Percentiles rank a stretch among this genome's conserved stretches.
These are phyloP conservation scores for Otus scops DNA, from an alignment of 2,797 vertebrate species.

Conservation along the genomic window DNA sequence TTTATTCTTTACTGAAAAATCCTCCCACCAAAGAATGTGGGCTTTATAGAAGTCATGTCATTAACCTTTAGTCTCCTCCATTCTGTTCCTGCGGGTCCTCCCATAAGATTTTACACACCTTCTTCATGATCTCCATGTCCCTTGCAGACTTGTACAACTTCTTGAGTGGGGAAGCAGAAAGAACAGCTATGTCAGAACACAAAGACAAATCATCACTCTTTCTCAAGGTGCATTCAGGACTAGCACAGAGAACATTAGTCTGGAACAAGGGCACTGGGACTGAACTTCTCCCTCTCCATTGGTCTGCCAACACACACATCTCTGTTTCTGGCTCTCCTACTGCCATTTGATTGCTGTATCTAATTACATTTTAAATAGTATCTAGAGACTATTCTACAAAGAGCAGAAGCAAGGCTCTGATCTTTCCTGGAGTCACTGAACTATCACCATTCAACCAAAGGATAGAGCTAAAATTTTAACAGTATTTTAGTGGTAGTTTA, in stretches of 20 bases:
- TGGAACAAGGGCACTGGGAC: background rate
- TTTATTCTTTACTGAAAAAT: background rate
- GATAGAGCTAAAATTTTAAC: background rate
- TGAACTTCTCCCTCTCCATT: background rate
- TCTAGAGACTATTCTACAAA: background rate
- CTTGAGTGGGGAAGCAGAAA: slow-evolving; percentile 39
- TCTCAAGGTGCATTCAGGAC: background rate
- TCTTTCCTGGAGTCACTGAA: background rate
- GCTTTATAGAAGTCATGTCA: background rate
- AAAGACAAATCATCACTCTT: background rate
- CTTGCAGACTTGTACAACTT: slow-evolving; percentile 14
- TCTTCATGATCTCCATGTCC: slow-evolving; percentile 52
- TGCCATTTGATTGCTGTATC: background rate
- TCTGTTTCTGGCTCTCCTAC: background rate
- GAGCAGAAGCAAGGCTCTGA: background rate
- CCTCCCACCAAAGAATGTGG: slow-evolving; percentile 35
- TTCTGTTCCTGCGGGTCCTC: slow-evolving; percentile 46
- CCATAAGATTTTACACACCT: slow-evolving; percentile 60
- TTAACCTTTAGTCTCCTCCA: slow-evolving; percentile 34
- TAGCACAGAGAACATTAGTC: background rate
- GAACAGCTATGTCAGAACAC: background rate
- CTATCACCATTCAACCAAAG: background rate
- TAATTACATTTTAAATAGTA: background rate
- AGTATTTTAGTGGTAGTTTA: background rate
- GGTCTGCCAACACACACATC: background rate